Evolutionary conservation across 2,797 vertebrate species (phyloP).

Genomic region (Aplochiton taeniatus): DNA sequence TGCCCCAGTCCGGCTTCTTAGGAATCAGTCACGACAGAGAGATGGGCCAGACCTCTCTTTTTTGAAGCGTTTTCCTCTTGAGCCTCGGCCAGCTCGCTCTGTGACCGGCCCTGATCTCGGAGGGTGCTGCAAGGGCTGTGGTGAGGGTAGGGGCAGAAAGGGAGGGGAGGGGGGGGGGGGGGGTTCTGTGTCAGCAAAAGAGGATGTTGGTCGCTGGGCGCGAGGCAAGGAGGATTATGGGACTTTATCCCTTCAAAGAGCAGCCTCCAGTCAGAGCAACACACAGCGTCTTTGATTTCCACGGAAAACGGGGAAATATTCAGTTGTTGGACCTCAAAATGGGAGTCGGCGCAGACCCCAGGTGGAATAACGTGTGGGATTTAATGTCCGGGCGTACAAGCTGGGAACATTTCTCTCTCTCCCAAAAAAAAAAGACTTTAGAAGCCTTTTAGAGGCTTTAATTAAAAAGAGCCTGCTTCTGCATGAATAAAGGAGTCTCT

Average conservation of each 20-base stretch:
- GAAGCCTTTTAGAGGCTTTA: slow-evolving; percentile 43
- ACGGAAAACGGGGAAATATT: slow-evolving; percentile 48
- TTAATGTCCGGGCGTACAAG: slow-evolving; percentile 51
- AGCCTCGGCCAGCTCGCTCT: slow-evolving; percentile 18
- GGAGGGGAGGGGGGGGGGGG: slow-evolving; percentile 21
- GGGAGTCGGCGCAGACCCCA: slow-evolving; percentile 40
- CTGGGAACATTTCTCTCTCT: slow-evolving; percentile 50
- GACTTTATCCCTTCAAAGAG: slow-evolving; percentile 68
- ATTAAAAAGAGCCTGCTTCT: slow-evolving; percentile 56
- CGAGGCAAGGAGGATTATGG: slow-evolving; percentile 62
- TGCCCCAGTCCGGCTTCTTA: slow-evolving; percentile 29
- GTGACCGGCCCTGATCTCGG: slow-evolving; percentile 24
- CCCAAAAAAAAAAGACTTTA: slow-evolving; percentile 55
- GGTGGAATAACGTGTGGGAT: slow-evolving; percentile 41
- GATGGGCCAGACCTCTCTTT: slow-evolving; percentile 30
- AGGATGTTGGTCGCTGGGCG: slow-evolving; percentile 37
- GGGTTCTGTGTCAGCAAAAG: slow-evolving; percentile 52
- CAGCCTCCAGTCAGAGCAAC: slow-evolving; percentile 54
- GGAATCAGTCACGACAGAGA: slow-evolving; percentile 38
- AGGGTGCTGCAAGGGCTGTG: slow-evolving; percentile 14
- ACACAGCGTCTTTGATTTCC: slow-evolving; percentile 48
- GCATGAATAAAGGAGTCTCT: slow-evolving; percentile 40
- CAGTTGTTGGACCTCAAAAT: slow-evolving; percentile 60
- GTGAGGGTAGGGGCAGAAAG: neutral
- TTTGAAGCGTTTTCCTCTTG: slow-evolving; percentile 14